phyloP scores from a whole-genome alignment of 2,113 vertebrate genomes.

The Aegithalos caudatus region DNA sequence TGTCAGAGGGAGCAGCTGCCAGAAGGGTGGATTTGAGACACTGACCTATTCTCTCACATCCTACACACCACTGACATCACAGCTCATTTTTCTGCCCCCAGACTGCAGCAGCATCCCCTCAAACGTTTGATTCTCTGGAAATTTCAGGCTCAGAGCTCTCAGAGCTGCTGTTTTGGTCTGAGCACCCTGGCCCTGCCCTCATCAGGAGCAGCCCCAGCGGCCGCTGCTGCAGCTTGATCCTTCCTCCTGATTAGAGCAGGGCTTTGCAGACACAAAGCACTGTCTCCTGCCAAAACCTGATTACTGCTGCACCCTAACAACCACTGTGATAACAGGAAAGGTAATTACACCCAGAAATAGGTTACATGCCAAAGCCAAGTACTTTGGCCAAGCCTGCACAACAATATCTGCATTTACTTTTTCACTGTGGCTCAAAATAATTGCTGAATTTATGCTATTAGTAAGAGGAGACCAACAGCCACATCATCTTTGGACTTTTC shows the following conservation, averaged over 20 bases:
- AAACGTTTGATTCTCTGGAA: background rate
- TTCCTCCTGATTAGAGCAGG: background rate
- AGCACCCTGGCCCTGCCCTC: background rate
- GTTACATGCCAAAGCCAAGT: background rate
- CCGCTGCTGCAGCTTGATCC: background rate
- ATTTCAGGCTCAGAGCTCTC: background rate
- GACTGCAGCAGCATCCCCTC: background rate
- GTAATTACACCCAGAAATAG: background rate
- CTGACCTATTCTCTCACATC: background rate
- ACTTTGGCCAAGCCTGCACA: background rate
- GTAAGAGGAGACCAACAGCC: background rate
- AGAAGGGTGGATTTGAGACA: background rate
- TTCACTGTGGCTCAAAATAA: background rate
- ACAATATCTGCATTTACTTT: background rate
- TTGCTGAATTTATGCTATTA: background rate
- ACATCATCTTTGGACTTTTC: background rate
- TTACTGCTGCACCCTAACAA: background rate
- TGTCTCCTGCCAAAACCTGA: background rate
- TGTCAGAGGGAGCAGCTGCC: background rate
- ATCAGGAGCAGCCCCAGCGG: fast-evolving
- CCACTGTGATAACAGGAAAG: background rate
- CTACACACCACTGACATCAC: background rate
- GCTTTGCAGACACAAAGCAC: slow-evolving; percentile 37
- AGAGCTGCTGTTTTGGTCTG: background rate
- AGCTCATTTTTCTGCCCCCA: background rate